These are phyloP conservation scores for Crocallis elinguaria DNA, from an alignment of 2,888 invertebrate species.

Conservation along the genomic window DNA sequence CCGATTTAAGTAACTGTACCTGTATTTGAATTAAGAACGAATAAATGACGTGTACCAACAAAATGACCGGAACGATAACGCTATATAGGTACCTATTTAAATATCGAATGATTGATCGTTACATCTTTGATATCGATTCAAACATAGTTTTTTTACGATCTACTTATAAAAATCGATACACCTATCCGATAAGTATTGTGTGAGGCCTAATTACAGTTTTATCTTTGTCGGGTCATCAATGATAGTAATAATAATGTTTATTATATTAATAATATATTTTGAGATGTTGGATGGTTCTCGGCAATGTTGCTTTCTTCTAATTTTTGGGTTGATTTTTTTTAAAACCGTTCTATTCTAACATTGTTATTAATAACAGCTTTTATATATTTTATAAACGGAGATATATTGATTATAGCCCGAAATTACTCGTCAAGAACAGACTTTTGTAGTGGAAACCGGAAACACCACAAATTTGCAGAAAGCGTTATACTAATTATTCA, in stretches of 20 bases:
- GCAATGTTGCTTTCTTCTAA: not conserved
- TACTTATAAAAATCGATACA: constrained; percentile 80
- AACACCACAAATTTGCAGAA: no score
- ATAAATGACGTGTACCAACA: constrained; percentile 25
- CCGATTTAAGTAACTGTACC: constrained; percentile 18
- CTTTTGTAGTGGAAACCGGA: no score
- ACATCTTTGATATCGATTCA: constrained; percentile 74
- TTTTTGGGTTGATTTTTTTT: no score
- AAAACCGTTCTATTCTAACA: no score
- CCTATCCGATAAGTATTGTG: constrained; percentile 75
- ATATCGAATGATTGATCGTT: constrained; percentile 80
- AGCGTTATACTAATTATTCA: no score
- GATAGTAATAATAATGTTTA: constrained; percentile 71
- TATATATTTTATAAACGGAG: no score
- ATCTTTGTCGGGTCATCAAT: constrained; percentile 74
- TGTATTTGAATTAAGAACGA: constrained; percentile 23
- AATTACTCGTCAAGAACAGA: no score
- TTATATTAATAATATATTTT: constrained; percentile 76
- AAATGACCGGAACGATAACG: constrained; percentile 45
- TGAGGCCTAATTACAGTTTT: constrained; percentile 80
- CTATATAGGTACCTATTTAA: constrained; percentile 70
- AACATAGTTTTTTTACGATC: constrained; percentile 70
- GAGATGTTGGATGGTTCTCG: constrained; percentile 32
- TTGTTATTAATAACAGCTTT: no score
- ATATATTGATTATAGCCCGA: no score